Evolutionary conservation across 2,113 vertebrate species (phyloP).

Genomic region (Hippocampus mohnikei): DNA sequence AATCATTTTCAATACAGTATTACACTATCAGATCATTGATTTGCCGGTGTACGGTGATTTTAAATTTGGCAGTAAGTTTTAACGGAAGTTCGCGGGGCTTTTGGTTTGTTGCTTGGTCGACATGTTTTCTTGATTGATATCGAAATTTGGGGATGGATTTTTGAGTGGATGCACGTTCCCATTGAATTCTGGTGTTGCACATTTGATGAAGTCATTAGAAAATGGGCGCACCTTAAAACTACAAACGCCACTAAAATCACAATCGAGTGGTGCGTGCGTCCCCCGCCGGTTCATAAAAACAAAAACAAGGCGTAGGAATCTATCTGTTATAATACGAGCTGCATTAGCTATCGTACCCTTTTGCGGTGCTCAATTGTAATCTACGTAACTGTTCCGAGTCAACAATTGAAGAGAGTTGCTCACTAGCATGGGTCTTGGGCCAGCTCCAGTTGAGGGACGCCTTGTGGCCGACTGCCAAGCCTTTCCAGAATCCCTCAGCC

Average conservation of each 20-base stretch:
- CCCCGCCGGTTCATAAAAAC: background rate
- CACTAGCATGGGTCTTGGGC: slow-evolving; percentile 13
- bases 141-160: background rate
- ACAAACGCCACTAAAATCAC: no score
- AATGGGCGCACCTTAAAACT: no score
- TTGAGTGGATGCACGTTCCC: background rate
- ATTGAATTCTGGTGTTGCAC: no score
- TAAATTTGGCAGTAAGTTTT: background rate
- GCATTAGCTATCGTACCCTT: background rate
- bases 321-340: background rate
- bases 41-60: background rate
- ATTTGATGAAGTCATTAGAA: no score
- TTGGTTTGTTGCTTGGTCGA: background rate
- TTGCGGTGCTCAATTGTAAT: background rate
- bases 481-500: slow-evolving; percentile 40
- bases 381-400: background rate
- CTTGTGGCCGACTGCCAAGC: slow-evolving; percentile 52
- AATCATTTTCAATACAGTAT: background rate
- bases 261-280: no score
- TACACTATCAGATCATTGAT: background rate
- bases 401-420: background rate
- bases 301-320: background rate
- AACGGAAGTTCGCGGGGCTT: background rate
- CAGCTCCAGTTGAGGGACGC: slow-evolving; percentile 24
- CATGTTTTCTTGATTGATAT: background rate